These are phyloP conservation scores for Pristionchus maxplancki DNA, from an alignment of 2,888 invertebrate species.

Conservation along the genomic window DNA sequence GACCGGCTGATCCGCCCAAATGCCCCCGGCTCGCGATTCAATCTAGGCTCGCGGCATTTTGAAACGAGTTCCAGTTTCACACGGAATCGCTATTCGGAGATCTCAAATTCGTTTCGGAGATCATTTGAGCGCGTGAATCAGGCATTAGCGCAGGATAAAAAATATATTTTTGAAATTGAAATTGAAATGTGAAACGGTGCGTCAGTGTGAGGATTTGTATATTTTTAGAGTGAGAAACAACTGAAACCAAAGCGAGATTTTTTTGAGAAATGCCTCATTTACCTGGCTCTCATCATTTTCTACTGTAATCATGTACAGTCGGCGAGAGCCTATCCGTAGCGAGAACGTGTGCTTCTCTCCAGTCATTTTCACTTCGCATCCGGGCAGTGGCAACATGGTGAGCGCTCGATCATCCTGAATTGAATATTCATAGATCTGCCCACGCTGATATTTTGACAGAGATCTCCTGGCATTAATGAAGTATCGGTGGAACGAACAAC, in stretches of 20 bases:
- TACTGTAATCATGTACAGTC: constrained; percentile 69
- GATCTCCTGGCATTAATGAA: no score
- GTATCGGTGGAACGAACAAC: no score
- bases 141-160: neutral
- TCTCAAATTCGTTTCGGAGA: neutral
- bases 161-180: neutral
- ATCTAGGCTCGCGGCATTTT: neutral
- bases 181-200: neutral
- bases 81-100: neutral
- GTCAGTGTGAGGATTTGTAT: neutral
- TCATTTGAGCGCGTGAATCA: neutral
- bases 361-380: constrained; percentile 67
- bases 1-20: neutral
- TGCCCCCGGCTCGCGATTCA: neutral
- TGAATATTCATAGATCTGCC: neutral
- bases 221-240: neutral
- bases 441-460: neutral
- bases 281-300: constrained; percentile 65
- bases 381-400: constrained; percentile 75
- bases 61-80: neutral
- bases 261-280: neutral
- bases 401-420: constrained; percentile 70
- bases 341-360: constrained; percentile 70
- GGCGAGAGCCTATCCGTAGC: constrained; percentile 69
- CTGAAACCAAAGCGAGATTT: neutral